Evolutionary conservation across 2,797 vertebrate genomes (phyloP).

Genomic region (Gallinago nigripennis): DNA sequence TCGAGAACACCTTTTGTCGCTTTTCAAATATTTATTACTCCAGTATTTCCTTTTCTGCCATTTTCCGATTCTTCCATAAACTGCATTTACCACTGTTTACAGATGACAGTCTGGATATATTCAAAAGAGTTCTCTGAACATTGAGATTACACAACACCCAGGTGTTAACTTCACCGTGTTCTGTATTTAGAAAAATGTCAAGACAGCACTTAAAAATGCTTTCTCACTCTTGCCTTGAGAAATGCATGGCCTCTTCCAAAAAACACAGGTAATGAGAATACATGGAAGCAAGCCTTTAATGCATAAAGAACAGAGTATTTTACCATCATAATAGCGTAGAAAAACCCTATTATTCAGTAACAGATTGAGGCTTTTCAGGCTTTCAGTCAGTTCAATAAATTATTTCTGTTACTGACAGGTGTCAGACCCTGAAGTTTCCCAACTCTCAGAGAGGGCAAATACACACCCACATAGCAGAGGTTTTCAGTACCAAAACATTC

Average conservation of each 20-base stretch:
- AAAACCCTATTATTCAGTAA: background rate
- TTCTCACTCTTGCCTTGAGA: background rate
- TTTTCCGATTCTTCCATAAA: background rate
- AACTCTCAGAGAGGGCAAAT: background rate
- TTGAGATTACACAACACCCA: background rate
- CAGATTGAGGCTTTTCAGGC: background rate
- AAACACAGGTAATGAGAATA: accelerated
- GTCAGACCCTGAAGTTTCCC: background rate
- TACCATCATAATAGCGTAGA: background rate
- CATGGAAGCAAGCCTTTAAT: background rate
- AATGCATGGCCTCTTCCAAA: background rate
- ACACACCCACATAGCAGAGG: background rate
- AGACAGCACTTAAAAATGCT: too few relatives aligned
- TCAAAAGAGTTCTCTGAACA: background rate
- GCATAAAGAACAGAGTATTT: background rate
- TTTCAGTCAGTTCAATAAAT: background rate
- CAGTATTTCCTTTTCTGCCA: background rate
- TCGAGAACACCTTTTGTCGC: background rate
- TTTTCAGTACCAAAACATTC: background rate
- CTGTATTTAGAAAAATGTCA: background rate
- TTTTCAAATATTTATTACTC: background rate
- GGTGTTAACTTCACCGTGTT: background rate
- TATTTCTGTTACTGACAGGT: background rate
- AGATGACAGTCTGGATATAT: background rate
- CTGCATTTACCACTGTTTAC: background rate